Percentiles rank a stretch among this genome's conserved stretches.
These are phyloP conservation scores for Cephalopachus bancanus DNA, from an alignment of 2,797 vertebrate genomes.

Conservation along the genomic window DNA sequence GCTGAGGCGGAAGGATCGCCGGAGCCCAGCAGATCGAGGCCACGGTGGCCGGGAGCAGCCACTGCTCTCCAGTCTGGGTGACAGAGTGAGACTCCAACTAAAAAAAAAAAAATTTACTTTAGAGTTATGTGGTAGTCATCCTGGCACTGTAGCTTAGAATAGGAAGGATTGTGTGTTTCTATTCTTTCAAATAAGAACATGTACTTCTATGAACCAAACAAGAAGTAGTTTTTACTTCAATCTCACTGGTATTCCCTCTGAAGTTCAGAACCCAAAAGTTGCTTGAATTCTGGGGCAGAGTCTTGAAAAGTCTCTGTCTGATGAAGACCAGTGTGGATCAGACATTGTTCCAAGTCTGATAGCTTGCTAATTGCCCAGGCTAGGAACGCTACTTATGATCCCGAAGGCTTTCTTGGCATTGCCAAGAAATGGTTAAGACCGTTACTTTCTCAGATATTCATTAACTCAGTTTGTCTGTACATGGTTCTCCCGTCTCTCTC, in stretches of 20 bases:
- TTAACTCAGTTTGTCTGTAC: neutral
- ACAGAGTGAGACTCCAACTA: no score
- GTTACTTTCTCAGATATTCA: neutral
- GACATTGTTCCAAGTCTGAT: neutral
- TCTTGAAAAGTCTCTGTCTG: neutral
- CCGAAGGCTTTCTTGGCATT: neutral
- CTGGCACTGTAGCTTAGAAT: neutral
- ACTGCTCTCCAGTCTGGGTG: no score
- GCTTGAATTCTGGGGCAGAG: neutral
- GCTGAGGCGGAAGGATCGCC: no score
- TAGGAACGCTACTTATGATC: neutral
- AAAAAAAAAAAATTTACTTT: neutral
- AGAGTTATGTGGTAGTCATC: neutral
- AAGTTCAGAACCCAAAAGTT: conserved; percentile 41
- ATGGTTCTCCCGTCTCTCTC: neutral
- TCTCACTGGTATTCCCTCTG: neutral
- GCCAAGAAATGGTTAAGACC: neutral
- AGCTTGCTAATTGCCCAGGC: neutral
- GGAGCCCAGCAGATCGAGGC: no score
- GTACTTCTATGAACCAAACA: neutral
- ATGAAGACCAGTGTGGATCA: neutral
- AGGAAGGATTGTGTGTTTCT: neutral
- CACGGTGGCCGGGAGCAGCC: no score
- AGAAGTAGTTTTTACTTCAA: conserved; percentile 1
- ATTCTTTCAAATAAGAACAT: neutral